Evolutionary conservation across 2,797 vertebrate species (phyloP), one percentile per base, ranked within the genome.

Genomic region (Mormyrus proboscirostris): DNA sequence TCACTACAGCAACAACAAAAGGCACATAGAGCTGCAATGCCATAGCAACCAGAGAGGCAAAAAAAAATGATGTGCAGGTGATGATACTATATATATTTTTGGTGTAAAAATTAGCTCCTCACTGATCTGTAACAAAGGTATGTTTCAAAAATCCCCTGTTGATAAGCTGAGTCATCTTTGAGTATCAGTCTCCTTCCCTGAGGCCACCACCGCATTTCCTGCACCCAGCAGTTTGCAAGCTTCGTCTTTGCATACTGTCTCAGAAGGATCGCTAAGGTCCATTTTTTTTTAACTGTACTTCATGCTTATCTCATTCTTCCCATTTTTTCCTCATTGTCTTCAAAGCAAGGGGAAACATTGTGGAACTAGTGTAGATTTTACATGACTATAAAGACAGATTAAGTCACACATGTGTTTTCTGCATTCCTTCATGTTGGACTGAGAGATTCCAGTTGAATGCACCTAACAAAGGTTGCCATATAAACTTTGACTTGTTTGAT

Each of bases 391-490:
- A 50, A 87, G 29, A 59, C 73, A 55, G 53, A 49, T 57, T 51
- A 38, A 29, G 3, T 82, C 69, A 53, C 33, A 29, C 51, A 2
- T 53, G 76, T 62, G 33, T 89, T 59, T 25, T 25, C 33, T 47
- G 76, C 41, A 84, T 83, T 89, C 88, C 38, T 44, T 33, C 14
- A 33, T 82, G 38, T 82, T n/a, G 16, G 76, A 47, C 6, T 3
- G 38, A 89, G 69, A 82, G 51, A 82, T 89, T 59, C 22, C 33
- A 89, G 51, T 2, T 51, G 47, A 84, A 84, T 51, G 4, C n/a
- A 57, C 49, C 22, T 59, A 89, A 83, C 88, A 89, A 55, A 29
- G 33, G 88, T 59, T 59, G 10, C 88, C 49, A 49, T 29, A n/a
- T 55, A 38, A 59, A 59, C 38, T 10, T 29, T 83, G 79, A 22